These are phyloP conservation scores for Patiria pectinifera DNA, from an alignment of 53 echinoderm and acorn worm species.

Conservation along the genomic window DNA sequence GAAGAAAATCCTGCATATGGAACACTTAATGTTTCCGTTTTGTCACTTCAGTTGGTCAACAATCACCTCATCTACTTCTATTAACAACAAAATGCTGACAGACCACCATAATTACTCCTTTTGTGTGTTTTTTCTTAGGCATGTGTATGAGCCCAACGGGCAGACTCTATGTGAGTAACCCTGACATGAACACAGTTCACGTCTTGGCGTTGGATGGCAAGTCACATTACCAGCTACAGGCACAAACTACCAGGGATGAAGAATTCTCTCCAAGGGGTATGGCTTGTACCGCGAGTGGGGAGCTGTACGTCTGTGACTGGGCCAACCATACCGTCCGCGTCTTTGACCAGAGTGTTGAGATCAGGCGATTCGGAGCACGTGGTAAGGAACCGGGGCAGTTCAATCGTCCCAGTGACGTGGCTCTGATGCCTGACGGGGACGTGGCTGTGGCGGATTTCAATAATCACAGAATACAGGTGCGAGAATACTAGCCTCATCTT, in stretches of 20 bases:
- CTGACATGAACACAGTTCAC: constrained; percentile 50
- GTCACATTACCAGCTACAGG: not conserved
- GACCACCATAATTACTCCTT: not conserved
- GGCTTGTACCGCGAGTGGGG: constrained; percentile 42
- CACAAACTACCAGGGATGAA: not conserved
- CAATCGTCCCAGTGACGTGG: constrained; percentile 49
- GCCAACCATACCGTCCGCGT: constrained; percentile 60
- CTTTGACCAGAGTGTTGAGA: constrained; percentile 24
- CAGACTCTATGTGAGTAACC: constrained; percentile 51
- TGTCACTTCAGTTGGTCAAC: too few relatives aligned
- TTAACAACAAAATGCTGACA: not conserved
- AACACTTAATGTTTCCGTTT: too few relatives aligned
- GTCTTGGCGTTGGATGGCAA: constrained; percentile 8
- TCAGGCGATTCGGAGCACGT: constrained; percentile 31
- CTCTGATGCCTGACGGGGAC: constrained; percentile 61
- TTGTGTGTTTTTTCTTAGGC: not conserved
- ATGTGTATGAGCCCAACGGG: constrained; percentile 41
- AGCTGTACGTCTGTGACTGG: constrained; percentile 66
- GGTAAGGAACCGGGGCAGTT: constrained; percentile 57
- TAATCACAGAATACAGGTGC: constrained; percentile 66
- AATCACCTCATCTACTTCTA: too few relatives aligned
- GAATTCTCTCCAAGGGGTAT: constrained; percentile 64
- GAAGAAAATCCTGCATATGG: too few relatives aligned
- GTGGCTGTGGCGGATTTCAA: constrained; percentile 57
- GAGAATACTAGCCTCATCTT: not conserved